These are phyloP conservation scores for Lymantria dispar DNA, from an alignment of 2,888 invertebrate species.

Conservation along the genomic window DNA sequence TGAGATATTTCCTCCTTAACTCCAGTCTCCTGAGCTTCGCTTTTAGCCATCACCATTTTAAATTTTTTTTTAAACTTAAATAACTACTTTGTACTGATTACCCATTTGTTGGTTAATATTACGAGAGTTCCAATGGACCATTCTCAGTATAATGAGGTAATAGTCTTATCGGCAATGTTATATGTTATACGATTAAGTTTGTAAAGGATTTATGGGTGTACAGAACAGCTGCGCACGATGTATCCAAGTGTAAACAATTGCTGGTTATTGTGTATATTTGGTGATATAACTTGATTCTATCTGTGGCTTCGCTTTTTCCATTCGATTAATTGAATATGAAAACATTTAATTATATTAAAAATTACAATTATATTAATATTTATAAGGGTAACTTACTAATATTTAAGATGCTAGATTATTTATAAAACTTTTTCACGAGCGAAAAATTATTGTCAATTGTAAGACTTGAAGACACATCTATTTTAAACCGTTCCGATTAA, in stretches of 20 bases:
- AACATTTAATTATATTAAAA: too few species aligned
- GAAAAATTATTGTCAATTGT: too few species aligned
- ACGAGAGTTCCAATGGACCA: constrained; percentile 16
- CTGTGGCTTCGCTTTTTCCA: constrained; percentile 17
- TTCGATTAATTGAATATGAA: too few species aligned
- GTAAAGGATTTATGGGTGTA: constrained; percentile 20
- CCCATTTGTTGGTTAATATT: constrained; percentile 16
- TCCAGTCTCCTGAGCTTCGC: constrained; percentile 45
- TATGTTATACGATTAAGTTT: constrained; percentile 20
- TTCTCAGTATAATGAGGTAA: constrained; percentile 32
- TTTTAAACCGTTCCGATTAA: too few species aligned
- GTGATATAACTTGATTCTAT: constrained; percentile 24
- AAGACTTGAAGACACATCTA: too few species aligned
- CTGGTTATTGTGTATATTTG: constrained; percentile 19
- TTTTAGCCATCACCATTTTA: constrained; percentile 46
- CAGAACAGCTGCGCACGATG: constrained; percentile 3
- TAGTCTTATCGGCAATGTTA: constrained; percentile 6
- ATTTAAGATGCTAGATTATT: too few species aligned
- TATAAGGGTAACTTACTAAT: too few species aligned
- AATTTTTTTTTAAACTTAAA: constrained; percentile 2
- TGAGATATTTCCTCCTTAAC: constrained; percentile 63
- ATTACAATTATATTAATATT: too few species aligned
- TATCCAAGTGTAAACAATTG: constrained; percentile 17
- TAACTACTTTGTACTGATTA: constrained; percentile 15
- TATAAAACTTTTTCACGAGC: too few species aligned